Percentiles rank a stretch among this genome's conserved stretches.
phyloP scores from a whole-genome alignment of 2,113 vertebrate genomes.

The Nipponia nippon region DNA sequence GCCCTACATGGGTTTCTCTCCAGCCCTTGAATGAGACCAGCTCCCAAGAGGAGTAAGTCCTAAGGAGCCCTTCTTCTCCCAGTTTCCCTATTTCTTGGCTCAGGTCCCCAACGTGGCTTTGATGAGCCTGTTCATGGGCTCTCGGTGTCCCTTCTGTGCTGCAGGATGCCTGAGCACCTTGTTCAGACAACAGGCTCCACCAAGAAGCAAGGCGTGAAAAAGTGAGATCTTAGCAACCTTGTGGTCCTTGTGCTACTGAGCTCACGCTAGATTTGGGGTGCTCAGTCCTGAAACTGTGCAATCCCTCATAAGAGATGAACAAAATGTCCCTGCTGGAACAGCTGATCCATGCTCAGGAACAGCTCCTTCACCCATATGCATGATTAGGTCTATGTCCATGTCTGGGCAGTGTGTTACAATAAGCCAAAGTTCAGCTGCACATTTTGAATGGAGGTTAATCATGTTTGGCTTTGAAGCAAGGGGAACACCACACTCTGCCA shows the following conservation, averaged over 20 bases:
- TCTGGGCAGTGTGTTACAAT: neutral
- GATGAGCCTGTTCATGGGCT: rapidly evolving
- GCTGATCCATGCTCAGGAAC: neutral
- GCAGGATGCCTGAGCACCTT: neutral
- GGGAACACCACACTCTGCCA: neutral
- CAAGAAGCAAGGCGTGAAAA: neutral
- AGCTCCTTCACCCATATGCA: neutral
- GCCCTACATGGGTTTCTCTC: neutral
- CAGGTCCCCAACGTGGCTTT: neutral
- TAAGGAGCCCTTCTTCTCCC: neutral
- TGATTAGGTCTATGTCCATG: neutral
- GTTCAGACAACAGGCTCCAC: neutral
- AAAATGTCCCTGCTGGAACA: neutral
- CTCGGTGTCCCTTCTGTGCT: rapidly evolving
- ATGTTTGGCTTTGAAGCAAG: neutral
- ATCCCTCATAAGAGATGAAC: neutral
- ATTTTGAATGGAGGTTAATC: neutral
- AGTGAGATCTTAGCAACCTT: neutral
- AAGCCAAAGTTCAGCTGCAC: neutral
- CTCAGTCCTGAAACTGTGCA: neutral
- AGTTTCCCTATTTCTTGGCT: neutral
- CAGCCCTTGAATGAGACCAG: neutral
- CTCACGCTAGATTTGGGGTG: rapidly evolving
- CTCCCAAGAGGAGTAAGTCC: neutral
- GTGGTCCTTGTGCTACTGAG: rapidly evolving